These are phyloP conservation scores for Salticus scenicus DNA, from an alignment of 2,888 invertebrate genomes.

Conservation along the genomic window DNA sequence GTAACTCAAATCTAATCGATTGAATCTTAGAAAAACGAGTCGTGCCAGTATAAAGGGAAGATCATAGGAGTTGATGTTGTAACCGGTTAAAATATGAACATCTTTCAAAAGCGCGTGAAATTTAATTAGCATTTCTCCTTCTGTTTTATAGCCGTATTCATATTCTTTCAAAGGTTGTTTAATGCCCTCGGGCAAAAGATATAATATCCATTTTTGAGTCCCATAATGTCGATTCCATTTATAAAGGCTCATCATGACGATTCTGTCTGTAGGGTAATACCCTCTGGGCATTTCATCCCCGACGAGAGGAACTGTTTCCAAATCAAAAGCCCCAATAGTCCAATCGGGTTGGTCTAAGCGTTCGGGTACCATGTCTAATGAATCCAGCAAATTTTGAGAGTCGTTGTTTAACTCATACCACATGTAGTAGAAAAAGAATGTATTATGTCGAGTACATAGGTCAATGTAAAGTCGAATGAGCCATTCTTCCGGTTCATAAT, in stretches of 20 bases:
- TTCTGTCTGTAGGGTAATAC: neutral
- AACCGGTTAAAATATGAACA: slow-evolving; percentile 25
- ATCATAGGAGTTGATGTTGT: slow-evolving; percentile 46
- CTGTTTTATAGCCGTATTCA: neutral
- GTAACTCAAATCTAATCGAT: neutral
- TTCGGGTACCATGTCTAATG: neutral
- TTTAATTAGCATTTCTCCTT: neutral
- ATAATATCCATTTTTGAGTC: neutral
- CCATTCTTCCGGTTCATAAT: neutral
- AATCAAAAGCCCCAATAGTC: neutral
- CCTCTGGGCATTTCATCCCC: neutral
- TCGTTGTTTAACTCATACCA: neutral
- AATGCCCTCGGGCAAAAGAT: neutral
- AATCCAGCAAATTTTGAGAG: neutral
- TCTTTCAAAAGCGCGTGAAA: slow-evolving; percentile 22
- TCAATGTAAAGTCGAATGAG: neutral
- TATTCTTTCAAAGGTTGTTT: neutral
- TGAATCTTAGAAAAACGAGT: neutral
- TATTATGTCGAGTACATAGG: neutral
- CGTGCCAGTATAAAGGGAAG: slow-evolving; percentile 24
- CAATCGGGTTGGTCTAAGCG: neutral
- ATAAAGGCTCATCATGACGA: neutral
- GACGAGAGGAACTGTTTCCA: neutral
- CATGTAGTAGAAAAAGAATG: neutral
- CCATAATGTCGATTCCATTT: neutral